A percentile compares a stretch with the other conserved stretches of the same genome.
phyloP scores from a whole-genome alignment of 2,888 invertebrate species.

The Epirrita christyi region DNA sequence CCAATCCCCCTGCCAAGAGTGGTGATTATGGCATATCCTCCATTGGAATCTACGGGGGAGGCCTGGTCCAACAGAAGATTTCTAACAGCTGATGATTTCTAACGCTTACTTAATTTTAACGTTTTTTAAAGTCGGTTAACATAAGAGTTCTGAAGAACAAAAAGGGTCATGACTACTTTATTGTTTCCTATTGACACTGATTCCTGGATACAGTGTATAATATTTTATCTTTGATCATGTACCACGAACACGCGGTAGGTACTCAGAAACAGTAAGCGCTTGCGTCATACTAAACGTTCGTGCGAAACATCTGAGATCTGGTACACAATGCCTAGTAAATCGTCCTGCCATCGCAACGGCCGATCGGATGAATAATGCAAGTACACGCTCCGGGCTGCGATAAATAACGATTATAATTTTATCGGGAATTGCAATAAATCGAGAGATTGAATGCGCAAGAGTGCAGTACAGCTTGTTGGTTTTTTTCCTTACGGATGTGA shows the following conservation, averaged over 20 bases:
- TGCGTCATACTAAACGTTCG: slow-evolving; percentile 53
- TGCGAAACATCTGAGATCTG: slow-evolving; percentile 52
- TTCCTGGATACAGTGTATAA: no score
- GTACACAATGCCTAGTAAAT: slow-evolving; percentile 68
- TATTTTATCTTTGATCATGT: no score
- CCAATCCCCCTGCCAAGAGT: no score
- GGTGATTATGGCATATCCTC: no score
- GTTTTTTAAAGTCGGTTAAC: no score
- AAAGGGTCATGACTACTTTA: no score
- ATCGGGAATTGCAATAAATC: slow-evolving; percentile 76
- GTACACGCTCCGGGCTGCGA: slow-evolving; percentile 64
- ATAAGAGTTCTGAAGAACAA: no score
- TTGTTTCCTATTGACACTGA: no score
- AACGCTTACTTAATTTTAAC: neutral
- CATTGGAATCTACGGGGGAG: no score
- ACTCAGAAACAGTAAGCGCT: slow-evolving; percentile 42
- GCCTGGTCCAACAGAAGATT: no score
- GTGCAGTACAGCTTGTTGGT: slow-evolving; percentile 42
- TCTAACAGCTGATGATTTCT: no score
- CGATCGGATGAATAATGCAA: slow-evolving; percentile 75
- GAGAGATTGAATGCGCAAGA: slow-evolving; percentile 58
- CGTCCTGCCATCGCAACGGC: slow-evolving; percentile 59
- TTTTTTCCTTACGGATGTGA: slow-evolving; percentile 46
- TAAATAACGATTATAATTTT: slow-evolving; percentile 83
- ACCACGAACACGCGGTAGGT: neutral